Base-by-base conservation (phyloP, 2,797 vertebrate species). In the Dendrocincla fuliginosa region DNA sequence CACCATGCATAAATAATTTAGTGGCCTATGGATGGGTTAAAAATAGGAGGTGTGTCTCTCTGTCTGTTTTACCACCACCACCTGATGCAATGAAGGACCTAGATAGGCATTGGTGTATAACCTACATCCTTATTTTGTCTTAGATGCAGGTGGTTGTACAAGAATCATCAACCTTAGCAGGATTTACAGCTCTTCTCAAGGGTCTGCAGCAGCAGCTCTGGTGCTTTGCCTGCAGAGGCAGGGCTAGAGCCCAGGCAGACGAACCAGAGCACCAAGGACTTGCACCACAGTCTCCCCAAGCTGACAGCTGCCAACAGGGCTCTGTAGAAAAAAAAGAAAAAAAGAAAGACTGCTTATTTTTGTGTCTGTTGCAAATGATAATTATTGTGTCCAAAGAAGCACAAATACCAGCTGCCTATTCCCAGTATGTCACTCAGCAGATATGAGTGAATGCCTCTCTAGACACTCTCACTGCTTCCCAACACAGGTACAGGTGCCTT, bases 211-310 rank as follows among this genome's bases (percentile, higher is more conserved):
- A 71, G 52, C 53, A 83, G 53, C 49, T 1, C 0, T 25, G 35
- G 33, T 78, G 73, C 50, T 52, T 52, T 52, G 50, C 27, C 50
- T 30, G 27, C 27, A 52, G 50, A 52, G 50, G 50, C 50, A 52
- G 50, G 50, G 50, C 27, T 78, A 57, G 27, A 88, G 46, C n/a
- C 42, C 16, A 19, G 68, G 42, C 35, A 89, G 57, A 23, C 42
- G 27, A 87, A 46, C 11, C 69, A 44, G 69, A 81, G 49, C 33
- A 41, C 30, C 41, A 11, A 78, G 61, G 41, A 19, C 50, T 84
- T 55, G 33, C 1, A 1, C 28, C 16, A 6, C 53, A n/a, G 20
- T 67, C 52, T 80, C 32, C 0, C 0, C 41, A 77, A 88, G 27
- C 59, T 30, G 30, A 13, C 25, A 60, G 20, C 60, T 15, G 1